Base-by-base conservation (phyloP, 2,113 vertebrate species). In the Penelope pileata region DNA sequence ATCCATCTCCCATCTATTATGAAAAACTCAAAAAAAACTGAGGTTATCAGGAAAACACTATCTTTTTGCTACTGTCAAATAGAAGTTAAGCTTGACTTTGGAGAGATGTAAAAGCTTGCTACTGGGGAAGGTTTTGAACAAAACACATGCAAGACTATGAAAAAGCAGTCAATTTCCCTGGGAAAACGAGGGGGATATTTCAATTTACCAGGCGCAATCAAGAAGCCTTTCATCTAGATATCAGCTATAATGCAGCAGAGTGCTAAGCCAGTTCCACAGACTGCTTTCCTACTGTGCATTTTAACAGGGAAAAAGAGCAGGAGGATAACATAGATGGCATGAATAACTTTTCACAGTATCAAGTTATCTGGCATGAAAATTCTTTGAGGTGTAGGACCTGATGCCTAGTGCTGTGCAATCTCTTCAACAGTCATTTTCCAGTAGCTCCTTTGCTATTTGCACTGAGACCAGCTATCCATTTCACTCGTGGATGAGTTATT, bases 161-260 rank as follows among this genome's bases (percentile, higher is more conserved):
- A 76, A 92, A 87, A 90, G 12, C 42, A 86, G 73, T 43, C 43
- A 86, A 60, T 88, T 94, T 80, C 47, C 86, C 54, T 53, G 56
- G 88, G 80, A 90, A 91, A 93, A 86, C 6, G 38, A 92, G 56
- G 45, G 3, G 2, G 64, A 53, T 93, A 82, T 95, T 96, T 95
- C 94, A 78, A 93, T 93, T 86, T 93, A 88, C 23, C 2, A 1
- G 54, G 72, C 1, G 68, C 90, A 96, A 88, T 96, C 96, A 95
- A 86, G 73, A 93, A 93, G 88, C 90, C 91, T 93, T 95, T 97
- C 94, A 96, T 91, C 79, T 90, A 93, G 60, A 11, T 62, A 93
- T 86, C 95, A 96, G 90, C 73, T 88, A 51, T 88, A 95, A 91
- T 47, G 76, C 73, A 94, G 85, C 40, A 21, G 70, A 94, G 79